phyloP scores from a whole-genome alignment of 2,113 vertebrate species.

The Psittacus erithacus region DNA sequence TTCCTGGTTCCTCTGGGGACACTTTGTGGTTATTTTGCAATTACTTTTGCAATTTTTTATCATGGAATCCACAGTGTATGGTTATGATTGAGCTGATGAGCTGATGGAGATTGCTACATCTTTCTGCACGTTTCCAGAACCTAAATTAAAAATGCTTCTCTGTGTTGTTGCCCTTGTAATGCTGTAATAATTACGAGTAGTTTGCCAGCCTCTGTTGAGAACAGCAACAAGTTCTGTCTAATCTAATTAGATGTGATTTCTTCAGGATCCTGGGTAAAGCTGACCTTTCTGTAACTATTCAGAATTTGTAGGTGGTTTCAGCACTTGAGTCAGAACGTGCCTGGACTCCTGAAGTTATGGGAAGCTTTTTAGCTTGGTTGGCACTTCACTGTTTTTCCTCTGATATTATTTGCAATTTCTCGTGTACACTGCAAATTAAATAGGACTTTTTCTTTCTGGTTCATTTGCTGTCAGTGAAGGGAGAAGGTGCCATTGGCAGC shows the following conservation, averaged over 20 bases:
- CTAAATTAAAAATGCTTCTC: background rate
- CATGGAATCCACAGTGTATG: background rate
- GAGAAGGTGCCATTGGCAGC: background rate
- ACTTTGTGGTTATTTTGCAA: background rate
- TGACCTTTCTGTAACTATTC: background rate
- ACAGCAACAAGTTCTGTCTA: background rate
- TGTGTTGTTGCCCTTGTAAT: background rate
- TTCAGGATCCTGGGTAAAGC: background rate
- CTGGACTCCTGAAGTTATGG: background rate
- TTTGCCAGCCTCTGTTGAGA: background rate
- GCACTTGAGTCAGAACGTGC: background rate
- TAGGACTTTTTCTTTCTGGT: background rate
- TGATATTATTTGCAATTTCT: background rate
- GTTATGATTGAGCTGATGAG: background rate
- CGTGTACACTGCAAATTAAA: background rate
- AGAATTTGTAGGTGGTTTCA: background rate
- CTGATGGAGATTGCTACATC: background rate
- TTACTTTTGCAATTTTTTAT: background rate
- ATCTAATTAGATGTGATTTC: background rate
- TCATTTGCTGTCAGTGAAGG: background rate
- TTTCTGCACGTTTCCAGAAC: background rate
- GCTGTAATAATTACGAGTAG: background rate
- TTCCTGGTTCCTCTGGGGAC: background rate
- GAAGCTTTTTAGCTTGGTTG: background rate
- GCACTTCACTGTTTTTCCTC: background rate